A percentile compares a stretch with the other conserved stretches of the same genome.
Evolutionary conservation across 2,113 vertebrate genomes (phyloP).

Genomic region (Sapajus apella): DNA sequence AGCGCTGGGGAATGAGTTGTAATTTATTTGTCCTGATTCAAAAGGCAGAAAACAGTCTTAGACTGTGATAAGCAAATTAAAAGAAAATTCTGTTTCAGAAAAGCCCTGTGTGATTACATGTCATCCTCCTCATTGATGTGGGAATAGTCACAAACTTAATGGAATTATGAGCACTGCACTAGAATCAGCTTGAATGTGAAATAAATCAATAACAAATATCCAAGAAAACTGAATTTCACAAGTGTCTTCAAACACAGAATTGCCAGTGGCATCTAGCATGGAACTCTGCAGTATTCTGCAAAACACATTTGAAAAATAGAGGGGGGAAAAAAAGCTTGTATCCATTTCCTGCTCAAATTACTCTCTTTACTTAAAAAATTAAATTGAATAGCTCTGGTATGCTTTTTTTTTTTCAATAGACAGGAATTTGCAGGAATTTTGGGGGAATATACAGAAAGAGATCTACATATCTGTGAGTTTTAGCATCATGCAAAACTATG

Average conservation of each 20-base stretch:
- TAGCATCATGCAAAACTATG: neutral
- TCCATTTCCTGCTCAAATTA: neutral
- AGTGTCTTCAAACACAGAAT: neutral
- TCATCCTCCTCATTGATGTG: neutral
- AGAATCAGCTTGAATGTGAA: neutral
- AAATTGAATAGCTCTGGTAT: neutral
- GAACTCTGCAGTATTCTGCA: neutral
- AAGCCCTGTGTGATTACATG: neutral
- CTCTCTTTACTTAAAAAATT: neutral
- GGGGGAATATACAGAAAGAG: rapidly evolving
- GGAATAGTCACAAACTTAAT: neutral
- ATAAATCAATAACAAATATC: slow-evolving; percentile 17
- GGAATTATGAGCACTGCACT: neutral
- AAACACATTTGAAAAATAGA: neutral
- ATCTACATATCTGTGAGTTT: neutral
- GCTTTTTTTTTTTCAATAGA: neutral
- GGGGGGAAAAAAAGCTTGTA: neutral
- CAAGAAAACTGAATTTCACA: slow-evolving; percentile 15
- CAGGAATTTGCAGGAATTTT: neutral
- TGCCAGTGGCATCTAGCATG: neutral
- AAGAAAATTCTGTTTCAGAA: slow-evolving; percentile 2
- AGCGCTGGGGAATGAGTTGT: neutral
- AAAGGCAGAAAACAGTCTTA: neutral
- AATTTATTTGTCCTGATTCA: neutral
- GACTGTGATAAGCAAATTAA: neutral